These are phyloP conservation scores for Megalonaias nervosa DNA, from an alignment of 1,140 invertebrate species.

Conservation along the genomic window DNA sequence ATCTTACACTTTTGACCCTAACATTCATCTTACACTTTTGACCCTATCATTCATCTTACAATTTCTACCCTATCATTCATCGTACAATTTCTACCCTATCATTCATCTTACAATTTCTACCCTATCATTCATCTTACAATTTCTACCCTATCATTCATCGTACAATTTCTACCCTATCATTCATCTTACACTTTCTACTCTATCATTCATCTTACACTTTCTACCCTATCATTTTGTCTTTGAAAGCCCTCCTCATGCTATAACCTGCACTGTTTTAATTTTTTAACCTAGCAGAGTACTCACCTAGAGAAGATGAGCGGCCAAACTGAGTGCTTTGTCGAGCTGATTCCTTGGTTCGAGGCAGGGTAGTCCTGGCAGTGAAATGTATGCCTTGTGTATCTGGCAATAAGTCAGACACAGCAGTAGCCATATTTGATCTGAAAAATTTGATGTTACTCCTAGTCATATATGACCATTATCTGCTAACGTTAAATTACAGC, in stretches of 20 bases:
- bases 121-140: not conserved
- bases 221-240: not conserved
- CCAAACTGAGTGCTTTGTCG: conserved; percentile 24
- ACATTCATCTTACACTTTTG: no score
- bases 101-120: no score
- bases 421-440: conserved; percentile 40
- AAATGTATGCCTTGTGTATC: conserved; percentile 57
- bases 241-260: no score
- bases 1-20: no score
- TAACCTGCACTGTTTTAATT: not conserved
- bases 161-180: not conserved
- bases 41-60: no score
- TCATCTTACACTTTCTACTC: not conserved
- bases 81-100: no score
- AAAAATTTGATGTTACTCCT: no score
- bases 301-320: conserved; percentile 49
- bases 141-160: not conserved
- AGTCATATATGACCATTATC: no score
- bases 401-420: conserved; percentile 49
- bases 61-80: no score
- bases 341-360: conserved; percentile 39
- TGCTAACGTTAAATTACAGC: no score
- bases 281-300: conserved; percentile 1
- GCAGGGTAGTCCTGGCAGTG: conserved; percentile 48
- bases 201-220: not conserved